Base-by-base conservation (phyloP, 2,888 invertebrate genomes). In the Synanthedon tipuliformis region DNA sequence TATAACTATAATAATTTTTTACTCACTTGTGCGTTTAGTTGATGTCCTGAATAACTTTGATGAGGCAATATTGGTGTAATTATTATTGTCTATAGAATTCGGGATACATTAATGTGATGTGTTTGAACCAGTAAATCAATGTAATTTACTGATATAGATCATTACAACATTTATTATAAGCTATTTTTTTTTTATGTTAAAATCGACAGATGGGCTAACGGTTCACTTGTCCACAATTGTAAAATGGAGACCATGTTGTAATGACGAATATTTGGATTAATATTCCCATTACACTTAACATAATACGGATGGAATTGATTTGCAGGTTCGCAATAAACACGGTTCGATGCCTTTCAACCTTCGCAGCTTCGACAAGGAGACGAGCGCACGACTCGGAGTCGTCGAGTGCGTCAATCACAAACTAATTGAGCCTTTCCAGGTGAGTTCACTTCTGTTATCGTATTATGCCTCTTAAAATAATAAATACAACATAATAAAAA, bases 371-470 rank as follows among this genome's bases (percentile, higher is more conserved):
- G 97, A 98, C 68, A 98, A 99, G 77, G 99, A 99, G 81, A 97
- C 95, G 59, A 98, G 98, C 80, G 98, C 99, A 41, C 94, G 97
- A 76, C 94, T 99, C 93, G 99, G 98, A 51, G 96, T 99, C 51
- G 93, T 96, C 45, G 99, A 99, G 83, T 99, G 99, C 88, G 96
- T 98, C 56, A 96, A 95, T 75, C 98, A 99, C 83, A 97, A 97
- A 78, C 91, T 99, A 64, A 94, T 99, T 69, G 97, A 98, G 80
- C 98, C 99, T 56, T 99, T 98, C 90, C 97, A 96, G 90, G 99
- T 99, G 64, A 88, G 93, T 34, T 93, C 49, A n/a, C n/a, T n/a
- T n/a, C n/a, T n/a, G n/a, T n/a, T n/a, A n/a, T n/a, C n/a, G n/a
- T n/a, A n/a, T n/a, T n/a, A n/a, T n/a, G n/a, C n/a, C n/a, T n/a